Evolutionary conservation across 2,113 vertebrate species (phyloP), one percentile per base, ranked within the genome.

Genomic region (Sigmodon hispidus): DNA sequence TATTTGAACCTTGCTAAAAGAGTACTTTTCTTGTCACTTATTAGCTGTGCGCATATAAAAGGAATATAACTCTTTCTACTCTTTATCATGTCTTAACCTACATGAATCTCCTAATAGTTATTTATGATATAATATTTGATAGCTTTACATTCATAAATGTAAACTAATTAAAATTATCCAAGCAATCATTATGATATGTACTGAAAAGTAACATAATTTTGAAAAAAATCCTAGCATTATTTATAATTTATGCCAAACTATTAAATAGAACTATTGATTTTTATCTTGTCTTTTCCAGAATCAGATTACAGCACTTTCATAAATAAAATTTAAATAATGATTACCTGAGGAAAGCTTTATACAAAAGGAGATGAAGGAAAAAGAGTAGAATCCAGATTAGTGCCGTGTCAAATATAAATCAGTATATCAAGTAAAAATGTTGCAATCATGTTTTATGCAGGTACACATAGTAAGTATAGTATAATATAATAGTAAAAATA

Each of bases 231-330:
- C 0, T 69, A 50, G 2, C 3, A 90, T 69, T 69, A 73, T 65
- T 87, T 92, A 75, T 7, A 70, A 15, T 72, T 88, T 77, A 88
- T 86, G 16, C 65, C 24, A 92, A 86, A 93, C 1, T 88, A 79
- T 19, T 24, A 92, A 88, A 10, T 36, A 81, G 22, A 29, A 59
- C 17, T 81, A 79, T 0, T 50, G 31, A 84, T 93, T 93, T 86
- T 87, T 2, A 86, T 55, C 22, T 26, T 52, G 3, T 65, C 12
- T 81, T n/a, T 90, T 5, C 36, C 57, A 9, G 7, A 73, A 52
- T 85, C 7, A n/a, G 36, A 65, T 48, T 90, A 63, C 29, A 65
- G 34, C 1, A 84, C 3, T 89, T 48, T 24, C 0, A 65, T 76
- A 76, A 89, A 73, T 65, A 94, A 45, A 73, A 48, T 72, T 22